phyloP scores from a whole-genome alignment of 2,113 vertebrate species.

The Argyrosomus japonicus region DNA sequence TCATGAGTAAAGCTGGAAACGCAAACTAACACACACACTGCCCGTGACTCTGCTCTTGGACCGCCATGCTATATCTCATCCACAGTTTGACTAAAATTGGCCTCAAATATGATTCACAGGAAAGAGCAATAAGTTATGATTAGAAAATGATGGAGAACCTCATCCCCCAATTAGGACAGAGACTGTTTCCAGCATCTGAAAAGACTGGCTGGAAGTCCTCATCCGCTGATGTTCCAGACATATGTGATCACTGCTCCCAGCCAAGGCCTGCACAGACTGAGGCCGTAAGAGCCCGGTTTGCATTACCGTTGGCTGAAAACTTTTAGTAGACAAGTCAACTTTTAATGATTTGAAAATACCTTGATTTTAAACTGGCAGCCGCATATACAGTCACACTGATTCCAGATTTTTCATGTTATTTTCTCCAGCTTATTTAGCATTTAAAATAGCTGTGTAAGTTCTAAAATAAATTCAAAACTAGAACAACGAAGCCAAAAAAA shows the following conservation, averaged over 20 bases:
- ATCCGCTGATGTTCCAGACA: conserved; percentile 59
- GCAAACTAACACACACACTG: not conserved
- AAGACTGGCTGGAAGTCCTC: conserved; percentile 37
- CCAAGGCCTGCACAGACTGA: conserved; percentile 44
- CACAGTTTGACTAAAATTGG: conserved; percentile 31
- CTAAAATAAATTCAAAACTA: conserved; percentile 37
- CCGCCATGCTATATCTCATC: conserved; percentile 10
- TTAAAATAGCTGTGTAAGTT: conserved; percentile 14
- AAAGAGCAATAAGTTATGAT: conserved; percentile 66
- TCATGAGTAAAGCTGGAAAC: conserved; percentile 47
- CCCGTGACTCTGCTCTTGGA: conserved; percentile 25
- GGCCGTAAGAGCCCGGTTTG: not conserved
- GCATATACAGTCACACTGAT: not conserved
- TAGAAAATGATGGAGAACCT: conserved; percentile 63
- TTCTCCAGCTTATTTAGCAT: not conserved
- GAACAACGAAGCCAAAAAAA: conserved; percentile 46
- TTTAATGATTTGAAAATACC: conserved; percentile 20
- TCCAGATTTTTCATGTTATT: not conserved
- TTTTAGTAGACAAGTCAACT: conserved; percentile 17
- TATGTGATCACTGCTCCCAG: conserved; percentile 38
- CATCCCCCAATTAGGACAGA: conserved; percentile 57
- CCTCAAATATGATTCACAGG: conserved; percentile 38
- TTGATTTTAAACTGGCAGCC: conserved; percentile 25
- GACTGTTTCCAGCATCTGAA: conserved; percentile 59
- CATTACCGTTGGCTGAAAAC: conserved; percentile 24